A percentile compares a stretch with the other conserved stretches of the same genome.
phyloP scores from a whole-genome alignment of 2,113 vertebrate species.

The Nothobranchius furzeri region DNA sequence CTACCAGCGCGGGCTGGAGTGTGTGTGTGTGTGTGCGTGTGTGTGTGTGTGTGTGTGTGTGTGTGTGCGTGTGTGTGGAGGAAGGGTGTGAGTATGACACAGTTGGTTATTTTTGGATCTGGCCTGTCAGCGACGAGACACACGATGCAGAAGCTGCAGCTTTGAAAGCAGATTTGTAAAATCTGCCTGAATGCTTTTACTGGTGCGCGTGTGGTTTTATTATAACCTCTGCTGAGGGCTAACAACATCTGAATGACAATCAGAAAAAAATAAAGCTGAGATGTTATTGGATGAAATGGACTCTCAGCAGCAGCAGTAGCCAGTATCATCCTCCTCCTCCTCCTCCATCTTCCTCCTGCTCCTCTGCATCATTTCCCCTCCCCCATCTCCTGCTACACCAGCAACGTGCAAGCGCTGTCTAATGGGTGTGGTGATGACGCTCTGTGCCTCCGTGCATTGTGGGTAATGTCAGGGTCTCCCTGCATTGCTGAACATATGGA shows the following conservation, averaged over 20 bases:
- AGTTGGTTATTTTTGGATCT: conserved; percentile 67
- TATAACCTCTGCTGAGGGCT: neutral
- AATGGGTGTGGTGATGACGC: conserved; percentile 78
- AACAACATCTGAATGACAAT: neutral
- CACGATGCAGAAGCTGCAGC: conserved; percentile 31
- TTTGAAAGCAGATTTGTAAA: conserved; percentile 27
- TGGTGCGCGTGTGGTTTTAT: neutral
- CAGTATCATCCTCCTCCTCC: conserved; percentile 50
- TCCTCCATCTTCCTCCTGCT: conserved; percentile 38
- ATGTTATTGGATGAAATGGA: conserved; percentile 36
- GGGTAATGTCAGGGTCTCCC: conserved; percentile 74
- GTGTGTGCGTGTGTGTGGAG: neutral
- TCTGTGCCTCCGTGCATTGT: conserved; percentile 69
- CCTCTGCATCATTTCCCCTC: conserved; percentile 58
- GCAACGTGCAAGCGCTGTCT: conserved; percentile 47
- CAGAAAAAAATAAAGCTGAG: conserved; percentile 4
- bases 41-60: too few relatives aligned
- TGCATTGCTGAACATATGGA: conserved; percentile 71
- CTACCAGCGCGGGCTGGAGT: conserved; percentile 28
- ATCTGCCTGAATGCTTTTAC: neutral
- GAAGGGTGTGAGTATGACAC: conserved; percentile 50
- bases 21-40: too few relatives aligned
- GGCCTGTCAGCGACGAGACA: conserved; percentile 40
- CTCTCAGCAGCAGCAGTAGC: conserved; percentile 35
- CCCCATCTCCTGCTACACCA: conserved; percentile 61